Evolutionary conservation across 2,888 invertebrate genomes (phyloP).

Genomic region (Idaea biselata): DNA sequence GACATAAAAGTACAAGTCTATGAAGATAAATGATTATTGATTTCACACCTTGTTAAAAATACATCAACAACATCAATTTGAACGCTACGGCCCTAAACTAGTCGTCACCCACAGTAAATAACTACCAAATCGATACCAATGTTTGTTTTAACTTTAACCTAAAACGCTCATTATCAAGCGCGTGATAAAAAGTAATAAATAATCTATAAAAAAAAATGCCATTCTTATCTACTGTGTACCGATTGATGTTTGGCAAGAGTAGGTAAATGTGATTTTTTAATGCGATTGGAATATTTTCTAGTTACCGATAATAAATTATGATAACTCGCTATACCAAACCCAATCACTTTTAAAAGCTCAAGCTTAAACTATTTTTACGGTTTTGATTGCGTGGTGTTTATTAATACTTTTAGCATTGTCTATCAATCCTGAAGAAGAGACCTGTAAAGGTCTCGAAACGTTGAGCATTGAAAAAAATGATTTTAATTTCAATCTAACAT

Average conservation of each 20-base stretch:
- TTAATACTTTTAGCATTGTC: no score
- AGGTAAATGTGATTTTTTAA: neutral
- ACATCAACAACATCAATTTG: neutral
- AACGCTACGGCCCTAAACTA: neutral
- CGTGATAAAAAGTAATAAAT: neutral
- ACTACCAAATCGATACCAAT: conserved; percentile 46
- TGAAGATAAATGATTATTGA: neutral
- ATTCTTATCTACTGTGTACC: neutral
- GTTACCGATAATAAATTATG: neutral
- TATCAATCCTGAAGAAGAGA: no score
- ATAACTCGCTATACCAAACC: neutral
- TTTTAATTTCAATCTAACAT: no score
- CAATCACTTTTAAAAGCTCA: no score
- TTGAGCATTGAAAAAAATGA: no score
- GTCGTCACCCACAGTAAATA: conserved; percentile 12
- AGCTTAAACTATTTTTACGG: no score
- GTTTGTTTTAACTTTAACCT: conserved; percentile 39
- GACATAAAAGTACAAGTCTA: no score
- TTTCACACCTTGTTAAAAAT: neutral
- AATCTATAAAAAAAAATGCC: conserved; percentile 19
- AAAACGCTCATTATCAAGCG: conserved; percentile 24
- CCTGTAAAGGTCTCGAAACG: no score
- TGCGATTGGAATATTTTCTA: neutral
- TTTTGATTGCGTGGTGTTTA: no score
- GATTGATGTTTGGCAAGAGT: neutral